Conservation (phyloP, 2,797 vertebrate species). For the Gobionotothen gibberifrons region DNA sequence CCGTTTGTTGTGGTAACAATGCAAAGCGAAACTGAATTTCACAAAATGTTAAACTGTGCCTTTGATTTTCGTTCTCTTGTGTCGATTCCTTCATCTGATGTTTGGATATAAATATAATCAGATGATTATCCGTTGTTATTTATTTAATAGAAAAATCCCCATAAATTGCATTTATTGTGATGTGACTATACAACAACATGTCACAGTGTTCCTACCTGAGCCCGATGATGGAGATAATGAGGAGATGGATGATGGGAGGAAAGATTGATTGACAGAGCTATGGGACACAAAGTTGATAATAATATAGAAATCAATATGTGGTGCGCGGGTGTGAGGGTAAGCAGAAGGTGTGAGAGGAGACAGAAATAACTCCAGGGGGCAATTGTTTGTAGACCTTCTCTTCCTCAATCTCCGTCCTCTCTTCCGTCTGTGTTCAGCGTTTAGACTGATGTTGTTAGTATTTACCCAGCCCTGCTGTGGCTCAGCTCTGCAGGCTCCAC, state of each 20-base stretch:
- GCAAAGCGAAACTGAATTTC: neutral
- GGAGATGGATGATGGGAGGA: conserved; percentile 38
- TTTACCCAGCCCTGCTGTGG: conserved; percentile 40
- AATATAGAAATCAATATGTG: conserved; percentile 61
- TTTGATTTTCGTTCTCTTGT: neutral
- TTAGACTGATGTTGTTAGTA: conserved; percentile 39
- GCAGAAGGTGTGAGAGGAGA: conserved; percentile 23
- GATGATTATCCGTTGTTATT: neutral
- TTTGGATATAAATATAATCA: no score
- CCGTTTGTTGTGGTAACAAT: neutral
- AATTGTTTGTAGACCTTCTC: conserved; percentile 11
- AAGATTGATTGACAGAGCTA: conserved; percentile 33
- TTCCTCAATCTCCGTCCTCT: conserved; percentile 16
- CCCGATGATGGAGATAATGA: conserved; percentile 24
- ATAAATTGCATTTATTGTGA: neutral
- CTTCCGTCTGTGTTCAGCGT: conserved; percentile 13
- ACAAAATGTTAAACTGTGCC: neutral
- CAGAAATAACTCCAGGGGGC: conserved; percentile 6
- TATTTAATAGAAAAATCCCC: neutral
- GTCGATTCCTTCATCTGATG: neutral
- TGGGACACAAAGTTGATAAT: conserved; percentile 52
- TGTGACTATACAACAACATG: neutral
- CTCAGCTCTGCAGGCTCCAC: conserved; percentile 49
- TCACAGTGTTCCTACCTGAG: neutral
- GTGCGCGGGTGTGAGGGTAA: conserved; percentile 28